Evolutionary conservation across 2,888 invertebrate species (phyloP), one percentile per base, ranked within the genome.

Genomic region (Ptychoptera contaminata): DNA sequence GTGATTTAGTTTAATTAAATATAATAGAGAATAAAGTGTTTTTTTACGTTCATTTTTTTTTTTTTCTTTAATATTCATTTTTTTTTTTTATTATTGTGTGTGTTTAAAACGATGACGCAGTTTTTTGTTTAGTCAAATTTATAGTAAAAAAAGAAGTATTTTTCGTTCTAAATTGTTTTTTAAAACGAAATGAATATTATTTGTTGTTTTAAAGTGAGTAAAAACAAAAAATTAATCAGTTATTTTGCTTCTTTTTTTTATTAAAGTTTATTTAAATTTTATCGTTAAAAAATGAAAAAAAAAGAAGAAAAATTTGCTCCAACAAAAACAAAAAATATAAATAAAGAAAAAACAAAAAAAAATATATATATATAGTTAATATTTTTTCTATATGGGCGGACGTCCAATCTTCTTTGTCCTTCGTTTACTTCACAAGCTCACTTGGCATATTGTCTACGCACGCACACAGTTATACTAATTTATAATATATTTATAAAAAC

Each of bases 371-470:
- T n/a, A n/a, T n/a, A n/a, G n/a, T n/a, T n/a, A n/a, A n/a, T n/a
- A n/a, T 23, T 23, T 23, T 23, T 23, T 23, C 23, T 23, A 23
- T 7, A 47, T 49, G 47, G 47, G 47, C 47, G 49, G 46, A 49
- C 42, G 31, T 47, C 48, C 49, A 48, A 48, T 46, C 48, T 49
- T 47, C 49, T 49, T 49, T 49, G 49, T 49, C 49, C 49, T 49
- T 49, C 49, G 46, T 37, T 42, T 46, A 23, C 23, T 23, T 23
- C 23, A 23, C 23, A 23, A 23, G 23, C 23, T 23, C 23, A 23
- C 23, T 23, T 23, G 23, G 23, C 23, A 23, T 23, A 23, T 23
- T 23, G 23, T 23, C 23, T 23, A 23, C 23, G 23, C 23, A 23
- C 23, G 7, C 23, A 23, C 23, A 23, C 23, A 23, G 7, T 7